Base-by-base conservation (phyloP, 2,888 invertebrate genomes). In the Tanytarsus gracilentus region DNA sequence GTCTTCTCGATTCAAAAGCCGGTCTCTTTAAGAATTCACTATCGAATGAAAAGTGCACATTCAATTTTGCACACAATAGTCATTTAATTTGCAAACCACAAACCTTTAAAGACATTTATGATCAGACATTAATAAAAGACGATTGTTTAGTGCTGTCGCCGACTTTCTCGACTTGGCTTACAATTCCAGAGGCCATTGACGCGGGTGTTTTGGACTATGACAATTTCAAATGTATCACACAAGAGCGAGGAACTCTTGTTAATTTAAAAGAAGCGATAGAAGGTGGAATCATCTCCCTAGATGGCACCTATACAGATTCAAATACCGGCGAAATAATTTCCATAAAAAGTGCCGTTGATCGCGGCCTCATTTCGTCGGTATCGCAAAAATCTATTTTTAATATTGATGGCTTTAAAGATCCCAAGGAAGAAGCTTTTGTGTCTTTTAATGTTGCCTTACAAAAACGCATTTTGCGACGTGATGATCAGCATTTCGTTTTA, bases 301-400 rank as follows among this genome's bases (percentile, higher is more conserved):
- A 78, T 44, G 82, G 86, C 63, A 82, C 80, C 66, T 93, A 89
- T 73, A 79, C 81, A 55, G 88, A 94, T 72, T 81, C 81, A 62
- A 77, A 82, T 65, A 86, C 85, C 0, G 82, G 81, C 48, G 86
- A 88, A 73, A 76, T 83, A 14, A 79, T 89, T 62, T 79, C 84
- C 21, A 82, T 96, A 63, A 81, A 83, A 16, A 93, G 95, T 70
- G 97, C 97, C 0, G 90, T 93, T 16, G 85, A 88, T 68, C 83
- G 87, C 62, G 96, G 96, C 64, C 80, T 92, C 50, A 86, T 97
- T 62, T 87, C 87, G 25, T 91, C 92, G 1, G 86, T 94, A 16
- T 82, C 86, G 5, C 86, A 89, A 70, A 86, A 86, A 71, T 89
- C 90, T 1, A 87, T 95, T 65, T 95, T 95, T 70, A 88, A 93